These are phyloP conservation scores for Cyrtorhinus lividipennis DNA, from an alignment of 1,140 invertebrate species.

Conservation along the genomic window DNA sequence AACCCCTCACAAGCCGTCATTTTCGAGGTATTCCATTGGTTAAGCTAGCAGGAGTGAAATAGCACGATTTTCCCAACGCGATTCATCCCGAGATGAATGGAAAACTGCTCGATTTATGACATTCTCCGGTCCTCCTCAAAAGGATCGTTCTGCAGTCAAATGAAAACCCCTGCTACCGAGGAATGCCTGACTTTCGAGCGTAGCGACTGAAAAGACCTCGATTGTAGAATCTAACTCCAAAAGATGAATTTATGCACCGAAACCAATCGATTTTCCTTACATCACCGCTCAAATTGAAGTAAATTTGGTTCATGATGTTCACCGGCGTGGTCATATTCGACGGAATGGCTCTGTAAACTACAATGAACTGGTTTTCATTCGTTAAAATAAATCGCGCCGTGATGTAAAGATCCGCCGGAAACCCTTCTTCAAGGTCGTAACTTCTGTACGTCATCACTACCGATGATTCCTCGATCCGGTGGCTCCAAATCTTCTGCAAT, in stretches of 20 bases:
- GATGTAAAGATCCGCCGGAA: constrained; percentile 57
- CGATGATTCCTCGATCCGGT: constrained; percentile 33
- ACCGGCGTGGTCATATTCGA: constrained; percentile 66
- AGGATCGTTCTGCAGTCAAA: too few relatives aligned
- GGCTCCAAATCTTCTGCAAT: constrained; percentile 31
- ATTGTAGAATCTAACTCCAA: background rate
- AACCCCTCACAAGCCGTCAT: too few relatives aligned
- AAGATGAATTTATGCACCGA: background rate
- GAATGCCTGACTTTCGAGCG: too few relatives aligned
- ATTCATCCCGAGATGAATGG: too few relatives aligned
- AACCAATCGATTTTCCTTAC: constrained; percentile 28
- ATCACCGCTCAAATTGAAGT: constrained; percentile 86
- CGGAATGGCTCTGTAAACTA: constrained; percentile 51
- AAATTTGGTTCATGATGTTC: constrained; percentile 85
- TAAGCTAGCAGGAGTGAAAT: too few relatives aligned
- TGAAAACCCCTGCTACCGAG: too few relatives aligned
- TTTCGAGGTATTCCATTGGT: too few relatives aligned
- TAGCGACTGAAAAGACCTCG: background rate
- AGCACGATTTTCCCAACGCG: too few relatives aligned
- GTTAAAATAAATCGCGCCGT: constrained; percentile 55
- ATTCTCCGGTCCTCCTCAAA: too few relatives aligned
- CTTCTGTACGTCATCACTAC: constrained; percentile 55
- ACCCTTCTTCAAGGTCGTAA: constrained; percentile 71
- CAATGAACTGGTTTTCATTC: constrained; percentile 49
- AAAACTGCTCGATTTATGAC: too few relatives aligned